phyloP scores from a whole-genome alignment of 2,113 vertebrate genomes.

The Felis catus region DNA sequence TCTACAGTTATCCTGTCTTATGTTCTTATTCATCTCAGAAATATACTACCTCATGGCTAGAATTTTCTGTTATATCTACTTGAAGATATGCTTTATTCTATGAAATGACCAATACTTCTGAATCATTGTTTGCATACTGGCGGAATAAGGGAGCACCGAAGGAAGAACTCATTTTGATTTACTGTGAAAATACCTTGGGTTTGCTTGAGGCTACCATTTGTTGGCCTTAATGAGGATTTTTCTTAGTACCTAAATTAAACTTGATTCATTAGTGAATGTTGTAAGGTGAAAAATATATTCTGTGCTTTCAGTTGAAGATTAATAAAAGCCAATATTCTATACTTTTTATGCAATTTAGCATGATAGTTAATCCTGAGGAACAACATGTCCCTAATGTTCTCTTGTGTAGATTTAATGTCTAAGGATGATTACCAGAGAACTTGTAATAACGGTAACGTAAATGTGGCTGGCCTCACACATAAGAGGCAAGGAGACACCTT shows the following conservation, averaged over 20 bases:
- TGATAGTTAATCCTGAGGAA: constrained; percentile 61
- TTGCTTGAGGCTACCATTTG: constrained; percentile 75
- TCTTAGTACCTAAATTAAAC: constrained; percentile 81
- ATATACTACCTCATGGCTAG: not conserved
- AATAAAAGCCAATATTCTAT: constrained; percentile 58
- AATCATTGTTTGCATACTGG: not conserved
- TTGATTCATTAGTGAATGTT: constrained; percentile 78
- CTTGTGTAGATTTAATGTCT: not conserved
- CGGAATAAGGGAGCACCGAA: not conserved
- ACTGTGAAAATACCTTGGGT: constrained; percentile 58
- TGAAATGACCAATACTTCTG: not conserved
- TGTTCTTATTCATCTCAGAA: constrained; percentile 13
- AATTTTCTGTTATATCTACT: not conserved
- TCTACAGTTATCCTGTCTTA: not conserved
- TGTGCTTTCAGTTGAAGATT: constrained; percentile 70
- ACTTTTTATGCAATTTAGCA: constrained; percentile 57
- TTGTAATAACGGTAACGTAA: not conserved
- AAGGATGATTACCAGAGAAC: constrained; percentile 20
- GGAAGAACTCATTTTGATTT: constrained; percentile 57
- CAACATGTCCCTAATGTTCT: not conserved
- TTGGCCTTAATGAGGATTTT: constrained; percentile 79
- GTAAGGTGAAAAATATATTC: constrained; percentile 72
- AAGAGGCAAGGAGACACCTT: not conserved
- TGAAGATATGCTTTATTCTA: constrained; percentile 24
- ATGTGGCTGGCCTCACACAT: not conserved